A percentile compares a stretch with the other conserved stretches of the same genome.
These are phyloP conservation scores for Maccullochella peelii DNA, from an alignment of 2,113 vertebrate species.

Conservation along the genomic window DNA sequence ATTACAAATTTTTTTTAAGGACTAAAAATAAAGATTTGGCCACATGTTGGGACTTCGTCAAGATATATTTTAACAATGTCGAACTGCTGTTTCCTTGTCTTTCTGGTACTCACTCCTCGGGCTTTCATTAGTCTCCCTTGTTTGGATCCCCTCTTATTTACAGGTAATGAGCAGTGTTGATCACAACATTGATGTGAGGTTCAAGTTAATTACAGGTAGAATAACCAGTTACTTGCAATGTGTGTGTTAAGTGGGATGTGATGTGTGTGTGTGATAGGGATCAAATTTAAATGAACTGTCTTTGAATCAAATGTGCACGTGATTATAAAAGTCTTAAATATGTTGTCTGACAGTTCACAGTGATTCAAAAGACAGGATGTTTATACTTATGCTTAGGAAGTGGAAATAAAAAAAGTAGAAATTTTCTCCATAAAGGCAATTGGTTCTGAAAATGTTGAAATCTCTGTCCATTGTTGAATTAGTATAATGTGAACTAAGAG, in stretches of 20 bases:
- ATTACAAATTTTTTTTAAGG: not conserved
- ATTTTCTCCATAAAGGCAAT: not conserved
- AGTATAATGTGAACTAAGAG: not conserved
- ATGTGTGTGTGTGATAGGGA: not conserved
- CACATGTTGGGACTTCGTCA: not conserved
- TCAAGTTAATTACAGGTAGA: conserved; percentile 72
- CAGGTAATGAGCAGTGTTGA: conserved; percentile 70
- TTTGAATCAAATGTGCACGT: not conserved
- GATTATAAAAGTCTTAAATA: conserved; percentile 4
- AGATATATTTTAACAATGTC: not conserved
- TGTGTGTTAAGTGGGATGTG: conserved; percentile 34
- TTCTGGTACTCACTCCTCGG: conserved; percentile 1
- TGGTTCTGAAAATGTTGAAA: not conserved
- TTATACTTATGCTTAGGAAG: not conserved
- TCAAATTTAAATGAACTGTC: conserved; percentile 1
- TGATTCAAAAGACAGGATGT: not conserved
- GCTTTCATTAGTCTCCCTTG: conserved; percentile 32
- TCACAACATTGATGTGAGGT: conserved; percentile 62
- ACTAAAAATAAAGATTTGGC: not conserved
- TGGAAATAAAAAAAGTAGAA: not conserved
- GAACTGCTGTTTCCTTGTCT: conserved; percentile 9
- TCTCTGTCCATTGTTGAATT: not conserved
- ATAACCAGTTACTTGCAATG: conserved; percentile 59
- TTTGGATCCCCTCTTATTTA: conserved; percentile 31
- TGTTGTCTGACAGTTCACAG: not conserved